Conservation (phyloP, 2,113 vertebrate species). For the Marmota flaviventris region DNA sequence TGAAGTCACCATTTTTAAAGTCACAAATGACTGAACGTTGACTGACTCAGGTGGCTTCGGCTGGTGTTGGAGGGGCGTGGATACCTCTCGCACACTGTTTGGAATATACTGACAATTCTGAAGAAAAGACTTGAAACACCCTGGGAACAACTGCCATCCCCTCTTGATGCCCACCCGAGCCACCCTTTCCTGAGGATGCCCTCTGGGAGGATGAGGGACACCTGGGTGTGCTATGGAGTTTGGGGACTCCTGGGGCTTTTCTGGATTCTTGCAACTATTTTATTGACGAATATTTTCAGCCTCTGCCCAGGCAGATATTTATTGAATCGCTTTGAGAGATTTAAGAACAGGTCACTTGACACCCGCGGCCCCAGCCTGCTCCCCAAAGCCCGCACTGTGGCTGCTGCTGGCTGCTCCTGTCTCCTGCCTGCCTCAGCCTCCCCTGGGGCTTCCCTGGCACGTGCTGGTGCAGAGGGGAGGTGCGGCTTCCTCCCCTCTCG, state of each 20-base stretch:
- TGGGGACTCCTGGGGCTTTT: not conserved
- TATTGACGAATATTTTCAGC: not conserved
- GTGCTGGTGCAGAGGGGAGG: too few species aligned
- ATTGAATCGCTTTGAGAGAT: not conserved
- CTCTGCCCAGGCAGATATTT: not conserved
- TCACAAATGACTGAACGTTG: not conserved
- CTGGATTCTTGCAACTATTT: not conserved
- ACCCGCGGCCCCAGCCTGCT: not conserved
- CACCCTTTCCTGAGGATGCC: not conserved
- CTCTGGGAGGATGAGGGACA: not conserved
- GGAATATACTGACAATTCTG: not conserved
- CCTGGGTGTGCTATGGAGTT: not conserved
- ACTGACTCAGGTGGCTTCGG: not conserved
- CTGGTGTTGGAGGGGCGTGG: not conserved
- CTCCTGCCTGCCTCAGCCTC: not conserved
- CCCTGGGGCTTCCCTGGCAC: too few species aligned
- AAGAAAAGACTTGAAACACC: not conserved
- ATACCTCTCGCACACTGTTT: not conserved
- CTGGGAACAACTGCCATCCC: not conserved
- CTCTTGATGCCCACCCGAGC: accelerated
- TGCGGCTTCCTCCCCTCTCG: too few species aligned
- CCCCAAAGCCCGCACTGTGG: accelerated
- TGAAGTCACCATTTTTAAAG: not conserved
- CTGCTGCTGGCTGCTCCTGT: too few species aligned
- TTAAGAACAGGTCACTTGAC: not conserved